Base-by-base conservation (phyloP, 2,888 invertebrate genomes). In the Pardosa pseudoannulata region DNA sequence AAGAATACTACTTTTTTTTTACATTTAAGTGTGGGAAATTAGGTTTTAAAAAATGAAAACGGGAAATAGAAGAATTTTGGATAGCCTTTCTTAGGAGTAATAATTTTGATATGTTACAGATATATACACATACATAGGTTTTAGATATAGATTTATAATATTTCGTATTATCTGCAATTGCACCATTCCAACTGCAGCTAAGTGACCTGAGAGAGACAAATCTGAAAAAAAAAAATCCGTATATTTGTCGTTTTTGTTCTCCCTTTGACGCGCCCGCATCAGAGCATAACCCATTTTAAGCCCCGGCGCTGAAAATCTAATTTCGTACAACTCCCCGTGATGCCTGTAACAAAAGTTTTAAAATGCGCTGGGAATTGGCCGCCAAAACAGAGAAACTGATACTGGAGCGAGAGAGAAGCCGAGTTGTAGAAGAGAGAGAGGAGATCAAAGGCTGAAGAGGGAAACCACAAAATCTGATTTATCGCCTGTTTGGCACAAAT, bases 291-390 rank as follows among this genome's bases (percentile, higher is more conserved):
- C 78, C 83, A 85, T 78, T 85, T 85, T 85, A 78, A 85, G 78
- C 73, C 78, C 67, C 56, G 11, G 71, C 72, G 64, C 65, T 72
- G 83, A 73, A 67, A 85, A 85, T 85, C 83, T 85, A 85, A 85
- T 85, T 85, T 85, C 64, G 73, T 56, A 78, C 83, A 73, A 56
- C 65, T 85, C 83, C 67, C 83, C 67, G 28, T 68, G 73, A 78
- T 72, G 83, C 65, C 78, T 65, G 78, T 85, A 85, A 85, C 83
- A 85, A 79, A 85, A 85, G 83, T 85, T 85, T 85, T 78, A 85
- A 85, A 85, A 85, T 78, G 83, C 83, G 83, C 31, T 73, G 83
- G 83, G 83, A 85, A 85, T 85, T 85, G 83, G 83, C 72, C 83
- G 83, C 83, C 83, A 85, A 85, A 78, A 85, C 78, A 75, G 56